Evolutionary conservation across 2,797 vertebrate genomes (phyloP).

Genomic region (Karalla daura): DNA sequence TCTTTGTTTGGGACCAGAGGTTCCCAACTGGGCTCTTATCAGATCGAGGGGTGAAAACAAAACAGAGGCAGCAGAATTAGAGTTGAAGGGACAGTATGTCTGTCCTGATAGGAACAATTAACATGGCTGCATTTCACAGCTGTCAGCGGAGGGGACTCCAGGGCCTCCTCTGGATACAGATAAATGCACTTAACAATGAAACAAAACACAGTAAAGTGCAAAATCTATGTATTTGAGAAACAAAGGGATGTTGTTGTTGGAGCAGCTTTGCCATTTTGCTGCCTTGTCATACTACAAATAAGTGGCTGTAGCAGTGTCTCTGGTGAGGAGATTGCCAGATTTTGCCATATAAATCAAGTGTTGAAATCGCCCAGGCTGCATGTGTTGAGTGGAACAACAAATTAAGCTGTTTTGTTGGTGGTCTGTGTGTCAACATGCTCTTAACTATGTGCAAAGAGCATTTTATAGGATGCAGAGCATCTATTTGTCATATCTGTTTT

Average conservation of each 20-base stretch:
- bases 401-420: not conserved
- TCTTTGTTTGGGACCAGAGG: constrained; percentile 68
- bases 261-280: constrained; percentile 29
- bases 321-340: constrained; percentile 1
- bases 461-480: not conserved
- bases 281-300: constrained; percentile 38
- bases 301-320: not conserved
- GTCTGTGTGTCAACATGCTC: not conserved
- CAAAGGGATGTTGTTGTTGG: constrained; percentile 46
- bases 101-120: not conserved
- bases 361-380: not conserved
- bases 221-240: not conserved
- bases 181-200: not conserved
- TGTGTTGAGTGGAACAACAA: not conserved
- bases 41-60: constrained; percentile 47
- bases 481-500: not conserved
- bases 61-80: constrained; percentile 27
- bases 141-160: not conserved
- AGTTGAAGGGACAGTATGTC: constrained; percentile 17
- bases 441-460: not conserved
- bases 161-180: not conserved
- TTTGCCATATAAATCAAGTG: not conserved
- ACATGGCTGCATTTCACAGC: not conserved
- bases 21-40: constrained; percentile 66
- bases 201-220: not conserved